A percentile compares a stretch with the other conserved stretches of the same genome.
Conservation (phyloP, 2,113 vertebrate species). For the Clinocottus analis region DNA sequence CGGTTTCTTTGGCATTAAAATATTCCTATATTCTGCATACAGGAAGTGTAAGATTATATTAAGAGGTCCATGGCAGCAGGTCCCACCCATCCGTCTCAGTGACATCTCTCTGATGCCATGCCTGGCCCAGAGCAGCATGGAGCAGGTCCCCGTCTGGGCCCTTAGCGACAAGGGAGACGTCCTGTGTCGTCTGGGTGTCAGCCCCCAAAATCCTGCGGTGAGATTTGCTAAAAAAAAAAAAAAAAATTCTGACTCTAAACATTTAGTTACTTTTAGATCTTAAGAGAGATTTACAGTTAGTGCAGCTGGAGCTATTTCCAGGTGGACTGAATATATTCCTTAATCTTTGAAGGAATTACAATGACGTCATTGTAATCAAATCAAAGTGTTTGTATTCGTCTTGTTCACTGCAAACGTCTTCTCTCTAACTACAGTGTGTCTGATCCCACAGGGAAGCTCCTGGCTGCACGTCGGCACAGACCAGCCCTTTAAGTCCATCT, state of each 20-base stretch:
- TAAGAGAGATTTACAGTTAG: not conserved
- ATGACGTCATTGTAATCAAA: too few species aligned
- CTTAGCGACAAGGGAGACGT: slow-evolving; percentile 97
- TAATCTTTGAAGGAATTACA: not conserved
- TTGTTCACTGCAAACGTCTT: not conserved
- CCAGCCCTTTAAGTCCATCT: slow-evolving; percentile 94
- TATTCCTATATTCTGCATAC: slow-evolving; percentile 6
- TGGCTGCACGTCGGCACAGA: slow-evolving; percentile 98
- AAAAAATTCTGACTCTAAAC: not conserved
- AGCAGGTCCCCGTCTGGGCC: slow-evolving; percentile 91
- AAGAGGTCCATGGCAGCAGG: slow-evolving; percentile 92
- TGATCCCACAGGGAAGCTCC: slow-evolving; percentile 87
- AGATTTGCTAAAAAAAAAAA: slow-evolving; percentile 61
- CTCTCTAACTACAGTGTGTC: not conserved
- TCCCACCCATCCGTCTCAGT: slow-evolving; percentile 88
- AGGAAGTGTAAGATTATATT: slow-evolving; percentile 94
- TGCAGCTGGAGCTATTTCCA: not conserved
- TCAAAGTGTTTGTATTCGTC: not conserved
- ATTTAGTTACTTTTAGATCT: not conserved
- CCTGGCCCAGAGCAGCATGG: slow-evolving; percentile 80
- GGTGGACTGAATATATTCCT: not conserved
- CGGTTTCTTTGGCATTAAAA: not conserved
- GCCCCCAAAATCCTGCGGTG: slow-evolving; percentile 88
- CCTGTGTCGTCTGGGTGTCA: slow-evolving; percentile 92
- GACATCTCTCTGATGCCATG: slow-evolving; percentile 93